Percentiles rank a stretch among this genome's conserved stretches.
phyloP scores from a whole-genome alignment of 1,140 invertebrate species.

The Apis cerana region DNA sequence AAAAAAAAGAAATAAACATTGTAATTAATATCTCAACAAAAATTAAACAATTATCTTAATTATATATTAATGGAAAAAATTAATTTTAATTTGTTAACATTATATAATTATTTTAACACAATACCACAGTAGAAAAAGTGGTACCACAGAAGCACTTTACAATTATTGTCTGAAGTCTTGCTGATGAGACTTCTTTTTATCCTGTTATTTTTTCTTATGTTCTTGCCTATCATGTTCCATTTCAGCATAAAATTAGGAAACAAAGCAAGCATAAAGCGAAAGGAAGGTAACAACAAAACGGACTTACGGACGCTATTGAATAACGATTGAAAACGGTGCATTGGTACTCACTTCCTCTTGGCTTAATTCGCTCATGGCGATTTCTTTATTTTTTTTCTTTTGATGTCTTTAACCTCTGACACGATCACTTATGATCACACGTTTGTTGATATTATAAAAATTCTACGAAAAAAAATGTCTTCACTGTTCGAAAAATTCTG shows the following conservation, averaged over 20 bases:
- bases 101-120: conserved; percentile 45
- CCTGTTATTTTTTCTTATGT: not conserved
- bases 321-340: conserved; percentile 41
- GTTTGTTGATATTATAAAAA: conserved; percentile 17
- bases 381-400: conserved; percentile 52
- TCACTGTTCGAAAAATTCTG: conserved; percentile 34
- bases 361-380: conserved; percentile 86
- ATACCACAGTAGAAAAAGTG: not conserved
- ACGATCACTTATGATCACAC: not conserved
- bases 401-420: conserved; percentile 27
- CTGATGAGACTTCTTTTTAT: conserved; percentile 15
- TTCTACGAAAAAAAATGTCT: conserved; percentile 27
- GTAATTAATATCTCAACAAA: not conserved
- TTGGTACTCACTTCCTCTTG: conserved; percentile 86
- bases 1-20: not conserved
- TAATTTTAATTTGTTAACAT: conserved; percentile 14
- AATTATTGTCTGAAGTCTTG: conserved; percentile 1
- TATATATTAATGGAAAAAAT: not conserved
- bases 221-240: not conserved
- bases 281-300: conserved; percentile 34
- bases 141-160: conserved; percentile 2
- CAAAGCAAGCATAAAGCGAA: not conserved
- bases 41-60: not conserved
- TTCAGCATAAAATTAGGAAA: not conserved
- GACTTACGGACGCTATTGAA: conserved; percentile 23